A percentile compares a stretch with the other conserved stretches of the same genome.
Conservation (phyloP, 2,888 invertebrate species). For the Oscheius myriophilus region DNA sequence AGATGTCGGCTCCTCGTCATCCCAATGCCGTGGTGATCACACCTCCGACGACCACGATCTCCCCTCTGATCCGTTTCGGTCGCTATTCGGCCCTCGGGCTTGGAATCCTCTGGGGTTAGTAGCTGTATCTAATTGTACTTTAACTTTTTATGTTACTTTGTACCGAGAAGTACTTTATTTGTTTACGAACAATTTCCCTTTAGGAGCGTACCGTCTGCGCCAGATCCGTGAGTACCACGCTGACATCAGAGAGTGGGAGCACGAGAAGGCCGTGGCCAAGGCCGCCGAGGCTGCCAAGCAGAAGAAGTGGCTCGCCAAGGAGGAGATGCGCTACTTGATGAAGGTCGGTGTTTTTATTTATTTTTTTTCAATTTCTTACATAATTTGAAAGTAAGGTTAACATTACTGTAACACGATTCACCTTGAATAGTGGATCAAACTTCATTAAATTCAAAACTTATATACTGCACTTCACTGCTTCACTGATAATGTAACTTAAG, state of each 20-base stretch:
- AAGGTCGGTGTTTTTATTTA: conserved; percentile 47
- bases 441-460: no score
- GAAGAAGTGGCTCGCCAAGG: conserved; percentile 70
- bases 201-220: conserved; percentile 61
- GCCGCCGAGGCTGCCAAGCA: conserved; percentile 63
- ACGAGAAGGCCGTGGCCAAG: conserved; percentile 67
- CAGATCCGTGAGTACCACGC: conserved; percentile 68
- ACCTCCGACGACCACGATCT: conserved; percentile 67
- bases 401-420: no score
- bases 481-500: no score
- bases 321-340: conserved; percentile 68
- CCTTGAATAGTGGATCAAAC: no score
- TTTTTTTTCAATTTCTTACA: neutral
- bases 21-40: conserved; percentile 65
- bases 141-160: no score
- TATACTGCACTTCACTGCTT: no score
- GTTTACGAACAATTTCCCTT: neutral
- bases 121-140: neutral
- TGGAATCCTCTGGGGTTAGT: conserved; percentile 63
- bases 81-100: conserved; percentile 67
- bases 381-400: neutral
- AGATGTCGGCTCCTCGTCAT: conserved; percentile 60
- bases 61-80: conserved; percentile 67
- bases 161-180: neutral
- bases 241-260: conserved; percentile 69